Percentiles rank a stretch among this genome's conserved stretches.
These are phyloP conservation scores for Camelus bactrianus DNA, from an alignment of 2,113 vertebrate species.

Conservation along the genomic window DNA sequence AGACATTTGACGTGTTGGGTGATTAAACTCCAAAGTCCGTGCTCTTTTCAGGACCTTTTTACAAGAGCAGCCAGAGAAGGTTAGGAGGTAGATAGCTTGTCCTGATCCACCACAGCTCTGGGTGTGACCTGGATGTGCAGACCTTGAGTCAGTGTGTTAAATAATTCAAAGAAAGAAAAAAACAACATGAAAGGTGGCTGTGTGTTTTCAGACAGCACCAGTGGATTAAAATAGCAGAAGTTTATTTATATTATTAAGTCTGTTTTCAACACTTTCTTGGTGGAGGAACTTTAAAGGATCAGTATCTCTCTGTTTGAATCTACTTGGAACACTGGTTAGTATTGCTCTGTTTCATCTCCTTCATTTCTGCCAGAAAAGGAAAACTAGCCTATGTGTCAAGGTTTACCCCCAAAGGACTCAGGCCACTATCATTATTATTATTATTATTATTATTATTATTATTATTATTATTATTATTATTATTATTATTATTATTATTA, in stretches of 20 bases:
- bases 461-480: too few species aligned
- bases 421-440: not conserved
- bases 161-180: constrained; percentile 16
- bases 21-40: not conserved
- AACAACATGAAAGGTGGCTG: not conserved
- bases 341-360: not conserved
- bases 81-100: not conserved
- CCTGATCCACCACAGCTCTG: not conserved
- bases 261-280: constrained; percentile 40
- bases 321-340: not conserved
- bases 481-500: too few species aligned
- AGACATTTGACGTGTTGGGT: not conserved
- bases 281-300: not conserved
- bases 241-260: constrained; percentile 20
- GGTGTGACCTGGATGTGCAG: not conserved
- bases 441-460: too few species aligned
- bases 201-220: not conserved
- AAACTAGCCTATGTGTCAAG: not conserved
- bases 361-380: not conserved
- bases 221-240: not conserved
- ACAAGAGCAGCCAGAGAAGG: not conserved
- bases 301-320: not conserved
- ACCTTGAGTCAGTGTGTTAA: constrained; percentile 9
- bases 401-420: not conserved
- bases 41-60: not conserved